A percentile compares a stretch with the other conserved stretches of the same genome.
Conservation (phyloP, 2,113 vertebrate genomes). For the Stercorarius parasiticus region DNA sequence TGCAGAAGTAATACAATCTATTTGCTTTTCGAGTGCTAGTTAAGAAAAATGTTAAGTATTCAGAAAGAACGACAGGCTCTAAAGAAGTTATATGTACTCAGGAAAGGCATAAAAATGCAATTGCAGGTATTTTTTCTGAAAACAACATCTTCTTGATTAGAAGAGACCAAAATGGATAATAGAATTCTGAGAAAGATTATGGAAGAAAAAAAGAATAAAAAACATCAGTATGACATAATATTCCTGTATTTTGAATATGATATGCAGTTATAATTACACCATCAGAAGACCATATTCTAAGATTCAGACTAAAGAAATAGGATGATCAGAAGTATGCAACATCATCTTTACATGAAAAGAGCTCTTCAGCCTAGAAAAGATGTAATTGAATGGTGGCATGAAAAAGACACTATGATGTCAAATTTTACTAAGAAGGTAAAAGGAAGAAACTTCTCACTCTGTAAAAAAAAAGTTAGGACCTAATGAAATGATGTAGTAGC, state of each 20-base stretch:
- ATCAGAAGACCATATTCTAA: neutral
- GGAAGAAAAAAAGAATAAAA: neutral
- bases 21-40: neutral
- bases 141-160: neutral
- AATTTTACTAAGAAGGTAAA: neutral
- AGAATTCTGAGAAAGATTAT: neutral
- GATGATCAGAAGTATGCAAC: neutral
- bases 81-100: neutral
- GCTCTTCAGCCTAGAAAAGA: neutral
- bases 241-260: neutral
- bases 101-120: neutral
- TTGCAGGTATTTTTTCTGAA: neutral
- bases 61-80: neutral
- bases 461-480: neutral
- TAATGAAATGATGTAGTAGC: neutral
- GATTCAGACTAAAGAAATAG: neutral
- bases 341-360: neutral
- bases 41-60: neutral
- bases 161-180: neutral
- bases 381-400: neutral
- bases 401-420: neutral
- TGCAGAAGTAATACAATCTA: neutral
- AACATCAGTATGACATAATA: neutral
- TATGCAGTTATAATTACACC: neutral
- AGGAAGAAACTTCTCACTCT: neutral